phyloP scores from a whole-genome alignment of 2,888 invertebrate genomes.

The Cheilosia vulpina region DNA sequence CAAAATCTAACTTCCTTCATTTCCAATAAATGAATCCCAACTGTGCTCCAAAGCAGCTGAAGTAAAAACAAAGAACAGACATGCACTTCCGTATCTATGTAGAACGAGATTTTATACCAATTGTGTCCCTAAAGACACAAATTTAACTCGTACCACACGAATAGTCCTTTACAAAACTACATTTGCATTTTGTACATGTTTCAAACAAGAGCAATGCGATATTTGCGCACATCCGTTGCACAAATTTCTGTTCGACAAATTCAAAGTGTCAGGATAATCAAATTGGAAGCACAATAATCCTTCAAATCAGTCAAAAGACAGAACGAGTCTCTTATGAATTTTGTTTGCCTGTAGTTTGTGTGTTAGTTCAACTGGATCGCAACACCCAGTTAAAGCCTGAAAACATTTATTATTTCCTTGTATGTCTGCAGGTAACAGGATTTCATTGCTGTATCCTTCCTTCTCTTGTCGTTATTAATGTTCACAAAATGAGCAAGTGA shows the following conservation, averaged over 20 bases:
- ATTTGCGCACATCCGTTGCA: conserved; percentile 17
- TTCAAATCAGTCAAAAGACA: conserved; percentile 21
- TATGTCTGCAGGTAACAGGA: neutral
- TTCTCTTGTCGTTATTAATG: conserved; percentile 14
- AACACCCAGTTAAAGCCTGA: neutral
- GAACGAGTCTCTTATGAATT: conserved; percentile 1
- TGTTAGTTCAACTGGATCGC: neutral
- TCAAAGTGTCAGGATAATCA: conserved; percentile 35
- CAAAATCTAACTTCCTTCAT: no score
- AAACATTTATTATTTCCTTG: conserved; percentile 19
- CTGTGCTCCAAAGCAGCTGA: neutral
- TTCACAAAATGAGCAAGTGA: conserved; percentile 8
- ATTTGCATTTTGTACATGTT: no score
- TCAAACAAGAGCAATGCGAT: neutral
- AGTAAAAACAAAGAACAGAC: neutral
- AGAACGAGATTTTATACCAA: conserved; percentile 1
- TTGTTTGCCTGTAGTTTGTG: neutral
- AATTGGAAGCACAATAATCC: conserved; percentile 42
- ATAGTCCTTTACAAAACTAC: no score
- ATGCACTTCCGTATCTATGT: neutral
- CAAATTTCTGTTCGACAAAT: conserved; percentile 24
- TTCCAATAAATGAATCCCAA: neutral
- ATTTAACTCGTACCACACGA: neutral
- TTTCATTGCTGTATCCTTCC: neutral
- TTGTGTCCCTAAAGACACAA: conserved; percentile 36